A percentile compares a stretch with the other conserved stretches of the same genome.
Evolutionary conservation across 2,113 vertebrate species (phyloP).

Genomic region (Chloropsis hardwickii): DNA sequence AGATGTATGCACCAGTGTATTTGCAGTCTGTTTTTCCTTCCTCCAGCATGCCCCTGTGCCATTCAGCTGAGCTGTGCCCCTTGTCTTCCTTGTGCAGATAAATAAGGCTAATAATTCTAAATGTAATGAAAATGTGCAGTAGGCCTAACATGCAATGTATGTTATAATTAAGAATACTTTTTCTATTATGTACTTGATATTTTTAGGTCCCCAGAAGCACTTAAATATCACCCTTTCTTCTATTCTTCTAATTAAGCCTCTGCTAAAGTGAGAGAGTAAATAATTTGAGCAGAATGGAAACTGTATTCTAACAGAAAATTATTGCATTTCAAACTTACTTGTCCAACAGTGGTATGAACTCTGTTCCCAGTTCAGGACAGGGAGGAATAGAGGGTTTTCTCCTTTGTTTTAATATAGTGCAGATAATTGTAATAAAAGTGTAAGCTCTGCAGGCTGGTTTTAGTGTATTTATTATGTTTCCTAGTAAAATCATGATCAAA

Average conservation of each 20-base stretch:
- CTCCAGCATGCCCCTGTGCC: neutral
- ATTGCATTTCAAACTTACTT: neutral
- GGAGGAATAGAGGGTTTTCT: neutral
- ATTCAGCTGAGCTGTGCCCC: neutral
- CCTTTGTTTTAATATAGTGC: neutral
- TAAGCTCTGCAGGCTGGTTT: neutral
- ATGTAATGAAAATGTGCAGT: neutral
- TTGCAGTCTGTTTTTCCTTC: neutral
- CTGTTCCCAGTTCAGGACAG: neutral
- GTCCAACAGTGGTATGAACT: neutral
- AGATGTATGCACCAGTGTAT: rapidly evolving
- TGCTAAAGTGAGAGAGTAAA: neutral
- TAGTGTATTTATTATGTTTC: neutral
- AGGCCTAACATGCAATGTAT: neutral
- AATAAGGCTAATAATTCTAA: neutral
- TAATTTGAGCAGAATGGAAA: neutral
- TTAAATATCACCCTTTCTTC: neutral
- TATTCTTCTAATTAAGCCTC: neutral
- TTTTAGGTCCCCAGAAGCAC: neutral
- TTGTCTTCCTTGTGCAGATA: neutral
- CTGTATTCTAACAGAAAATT: neutral
- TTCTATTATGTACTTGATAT: neutral
- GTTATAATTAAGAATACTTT: neutral
- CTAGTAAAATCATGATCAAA: neutral
- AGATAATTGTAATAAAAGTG: neutral